phyloP scores from a whole-genome alignment of 64 coral and sea anemone species.

The Porites lutea region DNA sequence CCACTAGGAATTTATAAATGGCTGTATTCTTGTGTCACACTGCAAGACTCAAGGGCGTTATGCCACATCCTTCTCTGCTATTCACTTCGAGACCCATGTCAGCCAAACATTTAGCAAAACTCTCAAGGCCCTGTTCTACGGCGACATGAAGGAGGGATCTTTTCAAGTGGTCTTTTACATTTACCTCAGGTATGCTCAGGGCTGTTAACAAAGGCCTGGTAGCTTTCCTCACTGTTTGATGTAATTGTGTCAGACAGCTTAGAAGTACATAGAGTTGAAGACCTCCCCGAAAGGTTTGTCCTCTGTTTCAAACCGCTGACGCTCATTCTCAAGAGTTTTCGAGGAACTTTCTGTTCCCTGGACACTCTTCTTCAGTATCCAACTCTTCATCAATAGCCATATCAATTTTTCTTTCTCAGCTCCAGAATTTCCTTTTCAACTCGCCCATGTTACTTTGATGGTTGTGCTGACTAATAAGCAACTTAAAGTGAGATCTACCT shows the following conservation, averaged over 20 bases:
- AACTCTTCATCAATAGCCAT: too few species aligned
- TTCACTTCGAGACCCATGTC: constrained; percentile 33
- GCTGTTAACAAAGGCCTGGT: neutral
- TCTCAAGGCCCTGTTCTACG: constrained; percentile 14
- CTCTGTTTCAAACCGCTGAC: constrained; percentile 25
- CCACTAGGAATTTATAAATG: neutral
- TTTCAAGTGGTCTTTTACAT: constrained; percentile 43
- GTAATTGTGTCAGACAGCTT: neutral
- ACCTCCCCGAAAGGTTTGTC: constrained; percentile 33
- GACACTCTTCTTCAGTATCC: too few species aligned
- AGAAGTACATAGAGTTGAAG: neutral
- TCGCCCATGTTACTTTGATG: constrained; percentile 10
- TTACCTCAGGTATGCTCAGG: neutral
- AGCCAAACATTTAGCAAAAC: neutral
- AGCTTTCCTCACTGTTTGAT: neutral
- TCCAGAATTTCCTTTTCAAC: neutral
- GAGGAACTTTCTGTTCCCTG: neutral
- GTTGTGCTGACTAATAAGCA: constrained; percentile 38
- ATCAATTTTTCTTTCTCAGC: neutral
- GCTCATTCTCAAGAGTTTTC: constrained; percentile 32
- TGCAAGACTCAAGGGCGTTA: constrained; percentile 12
- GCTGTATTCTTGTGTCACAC: neutral
- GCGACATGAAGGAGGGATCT: constrained; percentile 31
- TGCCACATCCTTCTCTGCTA: constrained; percentile 34
- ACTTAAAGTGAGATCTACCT: constrained; percentile 8